Base-by-base conservation (phyloP, 2,113 vertebrate genomes). In the Erythrolamprus reginae region DNA sequence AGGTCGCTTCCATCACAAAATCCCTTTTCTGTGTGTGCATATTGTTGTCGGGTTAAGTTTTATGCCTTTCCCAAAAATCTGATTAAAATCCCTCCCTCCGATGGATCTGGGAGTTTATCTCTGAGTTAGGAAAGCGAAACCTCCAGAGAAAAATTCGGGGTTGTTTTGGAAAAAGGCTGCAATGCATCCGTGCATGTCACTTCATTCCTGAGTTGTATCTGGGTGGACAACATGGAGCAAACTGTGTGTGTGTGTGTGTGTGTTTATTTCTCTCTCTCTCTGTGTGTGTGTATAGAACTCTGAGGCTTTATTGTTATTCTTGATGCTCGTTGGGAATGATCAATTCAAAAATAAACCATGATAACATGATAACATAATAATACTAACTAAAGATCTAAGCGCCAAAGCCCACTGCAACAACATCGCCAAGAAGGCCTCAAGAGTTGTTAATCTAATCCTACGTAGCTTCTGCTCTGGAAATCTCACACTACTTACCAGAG, bases 31-130 rank as follows among this genome's bases (percentile, higher is more conserved):
- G n/a, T 58, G 88, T 92, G 94, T 94, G 92, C 95, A 93, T 94
- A 92, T 94, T 95, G 95, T 92, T 92, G 92, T 93, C n/a, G n/a
- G n/a, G 93, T 93, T 93, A 90, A 93, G 91, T 94, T 95, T 96
- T 95, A 95, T 95, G 95, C 94, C 95, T 65, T 87, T 95, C 93
- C 93, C 93, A 96, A 96, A 95, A 94, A 94, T 93, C 95, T 96
- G 94, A 93, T 93, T 92, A 93, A 95, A 93, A 93, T 92, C 93
- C 93, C 93, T 94, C 95, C 87, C 95, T 93, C 92, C 93, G 91
- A 89, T 93, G 94, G 93, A 94, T n/a, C 93, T 94, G 95, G 92
- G 95, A 93, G 95, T 88, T 91, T 93, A 93, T 94, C 91, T 94
- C 95, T 94, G 94, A 96, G 94, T 94, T 93, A 93, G 94, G 93